These are phyloP conservation scores for Elanoides forficatus DNA, from an alignment of 2,113 vertebrate species.

Conservation along the genomic window DNA sequence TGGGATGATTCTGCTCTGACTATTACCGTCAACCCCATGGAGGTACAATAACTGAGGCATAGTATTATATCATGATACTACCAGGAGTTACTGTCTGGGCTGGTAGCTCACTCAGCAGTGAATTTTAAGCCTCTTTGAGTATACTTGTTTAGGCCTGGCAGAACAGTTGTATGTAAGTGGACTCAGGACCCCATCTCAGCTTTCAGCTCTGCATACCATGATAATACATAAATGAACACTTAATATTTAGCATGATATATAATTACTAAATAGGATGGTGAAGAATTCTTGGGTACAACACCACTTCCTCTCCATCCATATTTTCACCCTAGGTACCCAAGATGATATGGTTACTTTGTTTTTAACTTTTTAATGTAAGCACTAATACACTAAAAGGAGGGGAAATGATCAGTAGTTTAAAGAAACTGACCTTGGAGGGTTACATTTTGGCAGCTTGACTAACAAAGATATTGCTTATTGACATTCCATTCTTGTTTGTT, in stretches of 20 bases:
- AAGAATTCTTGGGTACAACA: not conserved
- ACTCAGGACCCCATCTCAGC: not conserved
- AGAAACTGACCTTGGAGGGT: not conserved
- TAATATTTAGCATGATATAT: not conserved
- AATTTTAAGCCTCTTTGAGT: not conserved
- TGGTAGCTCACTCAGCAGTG: not conserved
- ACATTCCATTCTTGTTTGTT: not conserved
- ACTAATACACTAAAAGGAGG: not conserved
- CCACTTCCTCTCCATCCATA: not conserved
- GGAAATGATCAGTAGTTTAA: not conserved
- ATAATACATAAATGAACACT: not conserved
- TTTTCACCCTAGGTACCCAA: not conserved
- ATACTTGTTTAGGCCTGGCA: not conserved
- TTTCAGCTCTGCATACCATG: not conserved
- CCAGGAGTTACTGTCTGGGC: not conserved
- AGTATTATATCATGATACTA: not conserved
- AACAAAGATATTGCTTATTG: not conserved
- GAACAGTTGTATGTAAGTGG: not conserved
- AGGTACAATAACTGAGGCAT: conserved; percentile 72
- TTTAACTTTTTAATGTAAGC: not conserved
- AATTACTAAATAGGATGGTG: not conserved
- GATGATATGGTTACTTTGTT: not conserved
- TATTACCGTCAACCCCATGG: conserved; percentile 95
- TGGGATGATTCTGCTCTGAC: conserved; percentile 92
- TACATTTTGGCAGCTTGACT: not conserved